These are phyloP conservation scores for Cirrhinus molitorella DNA, from an alignment of 2,797 vertebrate species.

Conservation along the genomic window DNA sequence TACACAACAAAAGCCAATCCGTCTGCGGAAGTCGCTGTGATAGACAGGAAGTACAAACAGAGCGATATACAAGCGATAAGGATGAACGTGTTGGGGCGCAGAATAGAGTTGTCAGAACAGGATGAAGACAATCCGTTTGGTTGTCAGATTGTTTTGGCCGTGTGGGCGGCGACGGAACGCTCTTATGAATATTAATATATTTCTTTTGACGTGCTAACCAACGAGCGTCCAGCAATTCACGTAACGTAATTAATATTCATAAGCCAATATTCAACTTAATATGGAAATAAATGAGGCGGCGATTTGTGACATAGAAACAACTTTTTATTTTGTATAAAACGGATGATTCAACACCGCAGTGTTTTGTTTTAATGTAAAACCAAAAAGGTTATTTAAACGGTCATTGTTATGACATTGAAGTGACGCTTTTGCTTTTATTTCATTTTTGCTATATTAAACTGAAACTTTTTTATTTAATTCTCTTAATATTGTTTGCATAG, in stretches of 20 bases:
- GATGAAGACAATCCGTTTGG: conserved; percentile 5
- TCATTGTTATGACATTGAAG: too few relatives aligned
- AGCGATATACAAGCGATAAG: background rate
- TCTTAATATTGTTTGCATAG: background rate
- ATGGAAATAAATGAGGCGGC: background rate
- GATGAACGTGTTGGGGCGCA: background rate
- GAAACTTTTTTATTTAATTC: background rate
- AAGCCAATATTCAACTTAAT: background rate
- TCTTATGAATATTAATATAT: conserved; percentile 19
- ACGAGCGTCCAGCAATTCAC: background rate
- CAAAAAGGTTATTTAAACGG: too few relatives aligned
- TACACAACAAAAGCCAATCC: conserved; percentile 35
- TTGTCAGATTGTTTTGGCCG: conserved; percentile 19
- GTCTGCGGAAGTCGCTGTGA: conserved; percentile 35
- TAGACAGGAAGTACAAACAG: conserved; percentile 19
- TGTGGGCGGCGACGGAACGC: background rate
- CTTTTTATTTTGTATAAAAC: too few relatives aligned
- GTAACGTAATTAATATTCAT: background rate
- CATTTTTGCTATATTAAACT: too few relatives aligned
- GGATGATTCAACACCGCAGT: too few relatives aligned
- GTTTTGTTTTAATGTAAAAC: too few relatives aligned
- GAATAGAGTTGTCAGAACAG: background rate
- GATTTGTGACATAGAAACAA: background rate
- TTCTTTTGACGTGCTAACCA: background rate
- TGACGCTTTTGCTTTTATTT: too few relatives aligned